Base-by-base conservation (phyloP, 2,797 vertebrate species). In the Enteromius unitaeniatus region DNA sequence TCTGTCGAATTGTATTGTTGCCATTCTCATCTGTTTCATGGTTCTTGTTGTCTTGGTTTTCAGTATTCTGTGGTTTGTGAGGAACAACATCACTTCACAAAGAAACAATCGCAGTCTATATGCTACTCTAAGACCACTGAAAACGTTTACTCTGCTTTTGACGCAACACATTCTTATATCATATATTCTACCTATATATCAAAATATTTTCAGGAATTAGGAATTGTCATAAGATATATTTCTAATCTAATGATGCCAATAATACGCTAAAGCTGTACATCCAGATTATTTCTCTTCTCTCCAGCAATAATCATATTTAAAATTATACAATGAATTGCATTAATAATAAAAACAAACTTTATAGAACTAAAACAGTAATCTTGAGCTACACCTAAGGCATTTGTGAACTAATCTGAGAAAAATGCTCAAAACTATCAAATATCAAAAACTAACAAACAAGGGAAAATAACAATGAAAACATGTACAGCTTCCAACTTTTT, bases 61-160 rank as follows among this genome's bases (percentile, higher is more conserved):
- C 96, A 93, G 93, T 93, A 92, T 93, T 97, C 95, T 96, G 94
- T 94, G 96, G 91, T 85, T 91, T 92, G 93, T 88, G 88, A 92
- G 92, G 93, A 94, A 95, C 88, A 92, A 93, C 88, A 94, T 95
- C 94, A 95, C 92, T 92, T 93, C 92, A 95, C 91, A 89, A 88
- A 90, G 88, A 87, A 58, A 53, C 62, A 42, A 31, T 78, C 85
- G 79, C 31, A 78, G 58, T 74, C 49, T 49, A 49, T 28, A 70
- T 55, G 37, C 31, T 78, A 65, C 37, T 42, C 72, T 14, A 26
- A 31, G 31, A 70, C 47, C 7, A 28, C 31, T 40, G 28, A 67
- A 23, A 51, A 82, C 23, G 1, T 34, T 47, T 58, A 42, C 23
- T n/a, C 49, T 42, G 15, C 55, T 62, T 70, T 73, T 37, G 23